Percentiles rank a stretch among this genome's conserved stretches.
Conservation (phyloP, 2,888 invertebrate genomes). For the Ellobium chinense region DNA sequence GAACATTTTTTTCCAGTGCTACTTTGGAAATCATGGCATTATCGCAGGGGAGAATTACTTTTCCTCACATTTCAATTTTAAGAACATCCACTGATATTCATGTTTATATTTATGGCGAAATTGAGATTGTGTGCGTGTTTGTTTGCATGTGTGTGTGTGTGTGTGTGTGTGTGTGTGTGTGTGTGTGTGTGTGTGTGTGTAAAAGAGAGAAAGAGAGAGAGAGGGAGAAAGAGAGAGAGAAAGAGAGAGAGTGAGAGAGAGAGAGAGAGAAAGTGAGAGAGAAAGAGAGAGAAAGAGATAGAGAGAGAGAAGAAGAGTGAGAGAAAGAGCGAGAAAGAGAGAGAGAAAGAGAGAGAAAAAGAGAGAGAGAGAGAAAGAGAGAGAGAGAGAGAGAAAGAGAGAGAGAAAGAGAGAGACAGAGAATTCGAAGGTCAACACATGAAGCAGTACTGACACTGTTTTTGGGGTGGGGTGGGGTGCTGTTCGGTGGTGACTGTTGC, state of each 20-base stretch:
- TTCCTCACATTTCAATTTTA: too few species aligned
- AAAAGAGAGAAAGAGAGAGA: neutral
- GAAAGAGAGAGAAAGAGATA: neutral
- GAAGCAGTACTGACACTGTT: too few species aligned
- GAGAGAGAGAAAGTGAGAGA: neutral
- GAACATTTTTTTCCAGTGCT: too few species aligned
- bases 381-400: neutral
- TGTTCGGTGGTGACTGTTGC: too few species aligned
- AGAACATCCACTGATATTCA: too few species aligned
- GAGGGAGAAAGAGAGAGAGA: slow-evolving; percentile 11
- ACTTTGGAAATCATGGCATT: too few species aligned
- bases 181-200: neutral
- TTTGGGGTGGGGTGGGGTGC: too few species aligned
- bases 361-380: neutral
- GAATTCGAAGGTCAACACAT: too few species aligned
- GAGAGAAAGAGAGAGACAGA: neutral
- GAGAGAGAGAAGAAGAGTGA: neutral
- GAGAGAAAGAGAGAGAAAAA: neutral
- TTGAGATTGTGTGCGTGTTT: neutral
- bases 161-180: neutral
- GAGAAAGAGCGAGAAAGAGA: neutral
- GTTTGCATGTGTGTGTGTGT: neutral
- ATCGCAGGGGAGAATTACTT: too few species aligned
- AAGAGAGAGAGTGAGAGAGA: slow-evolving; percentile 14
- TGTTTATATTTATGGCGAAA: too few species aligned